Base-by-base conservation (phyloP, 2,113 vertebrate species). In the Sylvicapra grimmia region DNA sequence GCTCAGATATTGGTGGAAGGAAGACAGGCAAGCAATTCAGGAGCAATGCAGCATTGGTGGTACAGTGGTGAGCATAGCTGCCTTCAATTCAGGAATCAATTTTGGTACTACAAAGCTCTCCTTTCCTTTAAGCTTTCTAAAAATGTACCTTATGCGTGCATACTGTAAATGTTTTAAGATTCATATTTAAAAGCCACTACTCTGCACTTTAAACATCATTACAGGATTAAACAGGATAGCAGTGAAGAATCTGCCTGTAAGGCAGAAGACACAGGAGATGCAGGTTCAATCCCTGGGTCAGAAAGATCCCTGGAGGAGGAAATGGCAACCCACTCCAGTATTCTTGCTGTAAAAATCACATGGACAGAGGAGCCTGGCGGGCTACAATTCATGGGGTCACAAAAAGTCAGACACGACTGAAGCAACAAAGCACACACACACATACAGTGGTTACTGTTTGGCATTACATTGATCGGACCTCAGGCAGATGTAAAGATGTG, bases 31-130 rank as follows among this genome's bases (percentile, higher is more conserved):
- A 86, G 47, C 31, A 56, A 77, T n/a, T 16, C 4, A 54, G 59
- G 6, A 83, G 36, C 21, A 56, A 31, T 7, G 16, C 79, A 53
- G 79, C 47, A 33, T 98, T 98, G 98, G 98, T 99, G 98, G 98
- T 98, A 98, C 98, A 98, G 98, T 98, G 98, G 98, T 99, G 97
- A 99, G 98, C 98, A 98, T 98, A 98, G 98, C 98, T 99, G 99
- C 98, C 98, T 99, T 99, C 98, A 33, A 82, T 58, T 33, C 5
- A 54, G 59, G 9, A 75, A 49, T 49, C 40, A 72, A 47, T 61
- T 53, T 65, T 68, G 65, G 40, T 68, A 29, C 29, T 59, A 87
- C 10, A 80, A 72, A 86, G 68, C 33, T 18, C 49, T 68, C 47
- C 59, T 86, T 25, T 72, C 68, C 27, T 61, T 93, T 72, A 87